These are phyloP conservation scores for Globia sparganii DNA, from an alignment of 2,888 invertebrate genomes.

Conservation along the genomic window DNA sequence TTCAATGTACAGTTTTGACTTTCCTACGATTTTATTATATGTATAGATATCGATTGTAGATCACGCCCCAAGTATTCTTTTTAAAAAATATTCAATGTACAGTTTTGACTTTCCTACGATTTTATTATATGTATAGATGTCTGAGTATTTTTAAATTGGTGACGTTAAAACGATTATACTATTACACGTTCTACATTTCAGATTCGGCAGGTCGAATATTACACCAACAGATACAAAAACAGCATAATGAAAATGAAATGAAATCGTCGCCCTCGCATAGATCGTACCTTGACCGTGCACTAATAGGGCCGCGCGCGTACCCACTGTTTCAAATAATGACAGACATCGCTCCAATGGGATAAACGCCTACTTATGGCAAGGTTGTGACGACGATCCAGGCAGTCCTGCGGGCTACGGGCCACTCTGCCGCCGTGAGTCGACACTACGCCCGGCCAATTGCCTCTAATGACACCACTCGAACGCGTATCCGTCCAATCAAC, in stretches of 20 bases:
- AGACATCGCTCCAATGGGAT: constrained; percentile 88
- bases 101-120: no score
- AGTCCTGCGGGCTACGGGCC: constrained; percentile 80
- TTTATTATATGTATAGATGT: no score
- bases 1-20: no score
- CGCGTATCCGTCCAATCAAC: constrained; percentile 88
- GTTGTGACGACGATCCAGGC: constrained; percentile 85
- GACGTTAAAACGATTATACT: neutral
- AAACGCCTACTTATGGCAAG: constrained; percentile 88
- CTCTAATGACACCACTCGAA: constrained; percentile 88
- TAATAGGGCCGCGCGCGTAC: constrained; percentile 80
- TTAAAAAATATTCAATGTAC: no score
- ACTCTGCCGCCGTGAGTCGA: constrained; percentile 79
- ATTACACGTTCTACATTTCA: neutral
- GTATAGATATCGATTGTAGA: no score
- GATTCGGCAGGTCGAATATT: neutral
- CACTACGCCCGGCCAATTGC: constrained; percentile 85
- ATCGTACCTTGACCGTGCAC: constrained; percentile 88
- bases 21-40: no score
- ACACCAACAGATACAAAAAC: constrained; percentile 28
- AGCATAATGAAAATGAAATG: constrained; percentile 57
- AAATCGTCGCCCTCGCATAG: constrained; percentile 69
- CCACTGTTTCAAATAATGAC: constrained; percentile 84
- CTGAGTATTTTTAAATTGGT: neutral
- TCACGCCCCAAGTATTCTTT: no score